Percentiles rank a stretch among this genome's conserved stretches.
Conservation (phyloP, 1,140 invertebrate species). For the Laupala kohalensis region DNA sequence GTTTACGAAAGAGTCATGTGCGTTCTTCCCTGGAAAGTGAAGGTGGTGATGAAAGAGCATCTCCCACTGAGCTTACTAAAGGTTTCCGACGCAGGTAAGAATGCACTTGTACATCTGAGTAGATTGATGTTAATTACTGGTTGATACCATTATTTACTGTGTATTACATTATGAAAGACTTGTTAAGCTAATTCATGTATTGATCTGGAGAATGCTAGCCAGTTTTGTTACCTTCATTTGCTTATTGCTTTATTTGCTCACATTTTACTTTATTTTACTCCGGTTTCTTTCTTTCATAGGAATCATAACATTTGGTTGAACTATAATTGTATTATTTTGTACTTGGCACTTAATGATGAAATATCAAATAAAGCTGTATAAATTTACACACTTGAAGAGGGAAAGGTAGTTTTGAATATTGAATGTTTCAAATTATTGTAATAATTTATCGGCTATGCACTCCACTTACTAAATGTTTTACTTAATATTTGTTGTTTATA, state of each 20-base stretch:
- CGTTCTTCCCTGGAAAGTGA: neutral
- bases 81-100: neutral
- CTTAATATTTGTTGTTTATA: too few species aligned
- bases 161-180: neutral
- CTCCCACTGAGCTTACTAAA: neutral
- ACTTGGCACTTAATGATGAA: too few species aligned
- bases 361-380: too few species aligned
- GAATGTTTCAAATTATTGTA: too few species aligned
- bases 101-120: neutral
- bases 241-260: neutral
- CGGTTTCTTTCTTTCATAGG: too few species aligned
- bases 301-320: too few species aligned
- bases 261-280: constrained; percentile 10
- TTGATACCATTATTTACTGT: neutral
- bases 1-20: constrained; percentile 26
- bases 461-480: too few species aligned
- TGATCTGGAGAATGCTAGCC: neutral
- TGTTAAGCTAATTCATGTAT: neutral
- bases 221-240: neutral
- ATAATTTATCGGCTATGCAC: too few species aligned
- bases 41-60: neutral
- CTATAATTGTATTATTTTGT: too few species aligned
- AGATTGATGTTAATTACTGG: constrained; percentile 5
- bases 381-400: too few species aligned
- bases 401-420: too few species aligned